Evolutionary conservation across 2,888 invertebrate genomes (phyloP).

Genomic region (Punctoribates punctum): DNA sequence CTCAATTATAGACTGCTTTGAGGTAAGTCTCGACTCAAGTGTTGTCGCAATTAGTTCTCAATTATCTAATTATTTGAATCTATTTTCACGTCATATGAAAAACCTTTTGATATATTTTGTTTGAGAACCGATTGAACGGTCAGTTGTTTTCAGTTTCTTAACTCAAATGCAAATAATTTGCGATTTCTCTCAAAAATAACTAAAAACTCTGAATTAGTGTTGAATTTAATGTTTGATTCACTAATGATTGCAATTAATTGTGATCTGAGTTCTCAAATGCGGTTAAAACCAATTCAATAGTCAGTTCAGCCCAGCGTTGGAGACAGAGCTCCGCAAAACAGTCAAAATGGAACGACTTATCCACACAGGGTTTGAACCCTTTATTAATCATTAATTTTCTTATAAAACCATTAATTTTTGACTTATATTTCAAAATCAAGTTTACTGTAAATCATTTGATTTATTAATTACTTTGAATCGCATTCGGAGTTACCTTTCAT

Average conservation of each 20-base stretch:
- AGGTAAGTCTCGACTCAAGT: too few species aligned
- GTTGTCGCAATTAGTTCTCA: too few species aligned
- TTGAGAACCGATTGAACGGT: not conserved
- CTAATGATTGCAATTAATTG: too few species aligned
- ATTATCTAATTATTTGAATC: not conserved
- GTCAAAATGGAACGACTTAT: slow-evolving; percentile 18
- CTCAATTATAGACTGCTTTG: too few species aligned
- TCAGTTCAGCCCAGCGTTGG: slow-evolving; percentile 13
- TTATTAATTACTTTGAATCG: not conserved
- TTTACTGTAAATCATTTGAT: not conserved
- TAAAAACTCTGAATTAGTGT: too few species aligned
- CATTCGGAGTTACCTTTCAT: not conserved
- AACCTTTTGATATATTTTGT: not conserved
- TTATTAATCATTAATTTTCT: not conserved
- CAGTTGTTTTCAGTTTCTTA: not conserved
- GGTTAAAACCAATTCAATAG: too few species aligned
- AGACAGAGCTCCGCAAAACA: not conserved
- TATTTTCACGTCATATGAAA: not conserved
- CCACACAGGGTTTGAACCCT: slow-evolving; percentile 8
- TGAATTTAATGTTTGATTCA: too few species aligned
- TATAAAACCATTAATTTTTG: not conserved
- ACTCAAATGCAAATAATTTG: not conserved
- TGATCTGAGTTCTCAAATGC: too few species aligned
- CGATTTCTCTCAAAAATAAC: too few species aligned
- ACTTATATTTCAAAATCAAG: not conserved